A percentile compares a stretch with the other conserved stretches of the same genome.
These are phyloP conservation scores for Mythimna pallens DNA, from an alignment of 2,888 invertebrate species.

Conservation along the genomic window DNA sequence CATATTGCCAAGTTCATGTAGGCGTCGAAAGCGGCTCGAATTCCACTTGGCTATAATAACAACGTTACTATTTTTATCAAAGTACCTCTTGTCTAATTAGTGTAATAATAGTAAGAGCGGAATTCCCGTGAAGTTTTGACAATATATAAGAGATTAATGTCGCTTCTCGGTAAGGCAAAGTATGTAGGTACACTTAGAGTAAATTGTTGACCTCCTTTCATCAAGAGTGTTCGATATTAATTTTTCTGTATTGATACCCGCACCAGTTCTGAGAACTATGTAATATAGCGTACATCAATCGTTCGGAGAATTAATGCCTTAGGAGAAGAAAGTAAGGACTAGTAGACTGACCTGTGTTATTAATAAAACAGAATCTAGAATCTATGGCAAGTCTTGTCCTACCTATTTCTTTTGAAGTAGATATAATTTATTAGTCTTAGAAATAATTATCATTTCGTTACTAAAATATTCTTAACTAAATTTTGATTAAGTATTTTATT, in stretches of 20 bases:
- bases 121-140: not conserved
- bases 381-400: conserved; percentile 1
- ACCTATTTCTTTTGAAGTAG: conserved; percentile 10
- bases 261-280: conserved; percentile 16
- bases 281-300: not conserved
- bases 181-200: conserved; percentile 2
- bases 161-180: conserved; percentile 1
- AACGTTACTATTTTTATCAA: conserved; percentile 18
- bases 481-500: no score
- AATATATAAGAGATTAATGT: conserved; percentile 3
- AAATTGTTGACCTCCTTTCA: conserved; percentile 12
- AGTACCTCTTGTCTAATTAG: conserved; percentile 19
- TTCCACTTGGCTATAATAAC: conserved; percentile 22
- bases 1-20: conserved; percentile 8
- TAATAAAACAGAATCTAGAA: conserved; percentile 2
- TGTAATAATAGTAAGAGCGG: not conserved
- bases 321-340: no score
- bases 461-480: not conserved
- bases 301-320: not conserved
- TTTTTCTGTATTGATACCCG: conserved; percentile 10
- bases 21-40: not conserved
- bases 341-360: conserved; percentile 12
- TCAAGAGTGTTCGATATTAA: conserved; percentile 7
- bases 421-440: conserved; percentile 16
- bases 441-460: conserved; percentile 17